Evolutionary conservation across 2,888 invertebrate species (phyloP).

Genomic region (Leptinotarsa juncta): DNA sequence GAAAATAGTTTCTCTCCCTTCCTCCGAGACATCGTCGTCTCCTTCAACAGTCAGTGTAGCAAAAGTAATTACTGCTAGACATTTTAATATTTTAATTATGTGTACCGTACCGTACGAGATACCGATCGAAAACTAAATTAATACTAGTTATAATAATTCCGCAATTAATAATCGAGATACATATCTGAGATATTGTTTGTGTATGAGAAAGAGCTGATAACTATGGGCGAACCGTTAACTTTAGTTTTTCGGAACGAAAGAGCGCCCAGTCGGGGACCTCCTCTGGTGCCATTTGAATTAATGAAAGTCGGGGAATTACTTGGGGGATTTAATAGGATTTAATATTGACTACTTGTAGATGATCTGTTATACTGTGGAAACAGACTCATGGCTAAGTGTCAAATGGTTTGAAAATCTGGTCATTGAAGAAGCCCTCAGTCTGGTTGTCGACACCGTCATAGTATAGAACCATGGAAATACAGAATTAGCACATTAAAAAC

Average conservation of each 20-base stretch:
- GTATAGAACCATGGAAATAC: too few relatives aligned
- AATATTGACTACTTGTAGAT: too few relatives aligned
- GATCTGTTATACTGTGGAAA: too few relatives aligned
- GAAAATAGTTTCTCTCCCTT: conserved; percentile 27
- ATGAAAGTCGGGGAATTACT: background rate
- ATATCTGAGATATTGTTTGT: conserved; percentile 44
- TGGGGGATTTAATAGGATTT: background rate
- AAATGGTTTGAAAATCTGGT: too few relatives aligned
- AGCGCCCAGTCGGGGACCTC: conserved; percentile 15
- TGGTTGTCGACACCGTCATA: too few relatives aligned
- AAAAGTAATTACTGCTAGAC: conserved; percentile 44
- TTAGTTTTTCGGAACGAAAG: conserved; percentile 27
- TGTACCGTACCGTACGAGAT: conserved; percentile 48
- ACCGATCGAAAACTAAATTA: conserved; percentile 50
- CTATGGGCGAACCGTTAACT: conserved; percentile 29
- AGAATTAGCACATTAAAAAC: too few relatives aligned
- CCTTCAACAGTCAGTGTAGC: conserved; percentile 18
- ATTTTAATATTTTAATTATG: conserved; percentile 53
- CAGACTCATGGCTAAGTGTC: too few relatives aligned
- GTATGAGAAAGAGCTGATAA: conserved; percentile 44
- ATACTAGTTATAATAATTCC: conserved; percentile 53
- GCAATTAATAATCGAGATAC: conserved; percentile 54
- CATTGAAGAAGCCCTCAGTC: too few relatives aligned
- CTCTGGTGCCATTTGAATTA: conserved; percentile 22
- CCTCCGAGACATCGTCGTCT: background rate